Percentiles rank a stretch among this genome's conserved stretches.
phyloP scores from a whole-genome alignment of 1,140 invertebrate genomes.

The Calycopis cecrops region DNA sequence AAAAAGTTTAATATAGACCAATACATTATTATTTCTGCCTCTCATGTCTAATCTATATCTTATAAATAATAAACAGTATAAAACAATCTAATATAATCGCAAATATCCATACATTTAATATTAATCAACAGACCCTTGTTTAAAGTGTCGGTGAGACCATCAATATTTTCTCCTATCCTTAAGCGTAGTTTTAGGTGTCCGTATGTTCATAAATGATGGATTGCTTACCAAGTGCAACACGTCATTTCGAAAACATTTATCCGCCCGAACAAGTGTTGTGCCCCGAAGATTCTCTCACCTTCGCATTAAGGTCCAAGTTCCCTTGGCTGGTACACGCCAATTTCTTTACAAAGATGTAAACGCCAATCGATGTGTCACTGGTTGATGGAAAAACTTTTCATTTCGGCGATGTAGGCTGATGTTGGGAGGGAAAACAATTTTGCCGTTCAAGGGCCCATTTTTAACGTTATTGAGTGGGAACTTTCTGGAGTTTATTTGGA shows the following conservation, averaged over 20 bases:
- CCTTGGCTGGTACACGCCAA: slow-evolving; percentile 52
- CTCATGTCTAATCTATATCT: too few relatives aligned
- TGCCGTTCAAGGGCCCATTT: slow-evolving; percentile 62
- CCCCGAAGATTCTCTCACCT: slow-evolving; percentile 1
- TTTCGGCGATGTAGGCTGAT: slow-evolving; percentile 61
- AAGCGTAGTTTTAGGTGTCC: slow-evolving; percentile 5
- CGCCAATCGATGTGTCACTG: slow-evolving; percentile 69
- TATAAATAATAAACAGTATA: too few relatives aligned
- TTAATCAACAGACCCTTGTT: slow-evolving; percentile 7
- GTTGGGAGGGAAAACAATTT: slow-evolving; percentile 65
- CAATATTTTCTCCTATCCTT: slow-evolving; percentile 38
- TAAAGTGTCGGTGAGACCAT: not conserved
- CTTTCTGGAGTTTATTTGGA: slow-evolving; percentile 35
- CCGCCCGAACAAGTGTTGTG: not conserved
- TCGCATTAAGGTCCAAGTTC: slow-evolving; percentile 52
- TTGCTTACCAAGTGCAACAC: slow-evolving; percentile 52
- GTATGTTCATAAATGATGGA: slow-evolving; percentile 61
- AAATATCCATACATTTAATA: not conserved
- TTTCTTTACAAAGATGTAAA: slow-evolving; percentile 70
- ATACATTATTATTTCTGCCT: too few relatives aligned
- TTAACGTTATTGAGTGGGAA: slow-evolving; percentile 67
- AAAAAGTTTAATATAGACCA: too few relatives aligned
- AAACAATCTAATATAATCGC: too few relatives aligned
- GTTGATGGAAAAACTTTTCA: slow-evolving; percentile 71
- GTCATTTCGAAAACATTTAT: slow-evolving; percentile 47